Base-by-base conservation (phyloP, 37 sponge, comb jelly and placozoan species). In the Chondrosia reniformis region DNA sequence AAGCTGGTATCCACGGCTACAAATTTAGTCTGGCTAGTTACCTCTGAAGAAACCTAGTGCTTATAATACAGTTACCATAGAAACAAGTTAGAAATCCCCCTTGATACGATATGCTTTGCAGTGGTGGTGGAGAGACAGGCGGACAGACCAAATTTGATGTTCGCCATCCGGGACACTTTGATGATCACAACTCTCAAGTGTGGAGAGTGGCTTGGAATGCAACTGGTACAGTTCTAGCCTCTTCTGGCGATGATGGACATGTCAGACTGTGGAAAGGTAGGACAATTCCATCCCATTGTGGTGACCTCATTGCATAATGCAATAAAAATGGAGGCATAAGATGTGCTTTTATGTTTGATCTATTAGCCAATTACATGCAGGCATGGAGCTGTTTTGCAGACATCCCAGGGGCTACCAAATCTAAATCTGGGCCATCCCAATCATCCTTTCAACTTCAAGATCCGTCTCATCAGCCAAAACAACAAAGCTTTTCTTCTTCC, bases 131-230 rank as follows among this genome's bases (percentile, higher is more conserved):
- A 25, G 6, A 25, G 7, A 19, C 61, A 59, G 30, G 28, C 6
- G n/a, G 30, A n/a, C n/a, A 86, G 63, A 94, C 91, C 19, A 94
- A 89, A 80, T 76, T 94, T 58, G 90, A 94, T 30, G 66, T 89
- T 24, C 75, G 94, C 6, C 84, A 83, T 42, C 94, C 94, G 2
- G 94, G 89, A 31, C 90, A 94, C 39, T 87, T 94, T 74, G 94
- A 94, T 45, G 87, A 94, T 24, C 74, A 84, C 46, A 71, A 75
- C 0, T 55, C 79, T 21, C 93, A 93, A 81, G 96, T 98, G 5
- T 98, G 99, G 99, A 71, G 96, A 25, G 87, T 95, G 55, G 83
- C 72, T 15, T 98, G 99, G 99, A 93, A 95, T 54, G 85, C 93
- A n/a, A 95, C 96, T 1, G 99, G 99, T 0, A 93, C 96, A 0